phyloP scores from a whole-genome alignment of 2,888 invertebrate genomes.

The Andrena dorsata region DNA sequence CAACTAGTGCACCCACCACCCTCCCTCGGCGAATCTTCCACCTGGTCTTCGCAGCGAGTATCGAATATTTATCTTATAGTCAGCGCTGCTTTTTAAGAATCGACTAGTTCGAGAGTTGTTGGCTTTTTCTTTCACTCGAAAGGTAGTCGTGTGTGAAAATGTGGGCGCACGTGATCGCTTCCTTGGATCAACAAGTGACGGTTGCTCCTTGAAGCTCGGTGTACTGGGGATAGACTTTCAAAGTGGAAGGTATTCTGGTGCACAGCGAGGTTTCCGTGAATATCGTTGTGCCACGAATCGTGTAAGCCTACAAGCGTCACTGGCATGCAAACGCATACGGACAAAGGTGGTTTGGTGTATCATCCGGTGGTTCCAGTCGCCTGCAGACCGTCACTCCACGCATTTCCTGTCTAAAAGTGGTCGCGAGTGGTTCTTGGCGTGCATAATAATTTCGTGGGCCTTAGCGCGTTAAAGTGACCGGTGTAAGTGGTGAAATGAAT shows the following conservation, averaged over 20 bases:
- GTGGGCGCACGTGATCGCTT: constrained; percentile 20
- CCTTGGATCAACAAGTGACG: constrained; percentile 45
- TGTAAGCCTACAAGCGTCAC: constrained; percentile 8
- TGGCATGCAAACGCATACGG: constrained; percentile 1
- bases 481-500: neutral
- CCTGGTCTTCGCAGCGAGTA: too few relatives aligned
- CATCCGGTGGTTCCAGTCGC: constrained; percentile 69
- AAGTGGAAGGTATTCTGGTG: constrained; percentile 28
- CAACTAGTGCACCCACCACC: neutral
- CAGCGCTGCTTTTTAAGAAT: neutral
- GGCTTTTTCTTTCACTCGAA: neutral
- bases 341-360: constrained; percentile 27
- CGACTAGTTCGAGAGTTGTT: neutral
- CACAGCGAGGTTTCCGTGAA: constrained; percentile 45
- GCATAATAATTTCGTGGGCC: constrained; percentile 30
- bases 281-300: constrained; percentile 33
- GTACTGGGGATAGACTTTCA: constrained; percentile 5
- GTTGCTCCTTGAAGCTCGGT: neutral
- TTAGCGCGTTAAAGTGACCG: neutral
- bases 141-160: neutral
- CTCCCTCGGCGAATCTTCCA: neutral
- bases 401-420: constrained; percentile 67
- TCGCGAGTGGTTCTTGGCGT: constrained; percentile 56
- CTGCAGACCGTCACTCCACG: constrained; percentile 68
- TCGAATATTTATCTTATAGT: too few relatives aligned